Evolutionary conservation across 2,888 invertebrate species (phyloP), one percentile per base, ranked within the genome.

Genomic region (Mythimna pallens): DNA sequence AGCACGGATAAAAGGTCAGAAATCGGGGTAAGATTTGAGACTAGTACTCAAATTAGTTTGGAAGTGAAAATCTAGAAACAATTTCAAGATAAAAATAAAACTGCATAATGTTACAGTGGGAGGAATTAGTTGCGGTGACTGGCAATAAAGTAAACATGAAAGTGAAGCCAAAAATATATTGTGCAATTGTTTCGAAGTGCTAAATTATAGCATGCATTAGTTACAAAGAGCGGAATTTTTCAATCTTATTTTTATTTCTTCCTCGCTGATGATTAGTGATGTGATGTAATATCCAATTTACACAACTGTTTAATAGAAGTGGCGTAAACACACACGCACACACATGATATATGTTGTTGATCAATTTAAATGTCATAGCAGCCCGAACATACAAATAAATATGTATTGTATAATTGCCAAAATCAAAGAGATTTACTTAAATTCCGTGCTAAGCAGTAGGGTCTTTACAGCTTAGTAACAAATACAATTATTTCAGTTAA

Each of bases 131-230:
- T 25, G 12, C 20, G 54, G n/a, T 58, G 22, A 61, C 69, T 34
- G 43, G 55, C 65, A 43, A 70, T 75, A 70, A 80, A 59, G n/a
- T 40, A 64, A 40, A 81, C 52, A 70, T 57, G 55, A 55, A 73
- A 65, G 65, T 52, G 75, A 25, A 62, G 57, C 12, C 47, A 40
- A 43, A 55, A 76, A 71, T 62, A 43, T 57, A 22, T 50, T n/a
- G 17, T 25, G 10, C 54, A 66, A 36, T 68, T 62, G 52, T 62
- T 81, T 70, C 76, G 34, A 76, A 47, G 57, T 25, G 62, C 8
- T 68, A 62, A 74, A 68, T 75, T 75, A 75, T 69, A 62, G 36
- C 47, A 58, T 69, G 65, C 75, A 65, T 80, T 68, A 69, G 17
- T n/a, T 4, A 40, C 8, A 22, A 17, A 17, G 25, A 22, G 57